Base-by-base conservation (phyloP, 2,888 invertebrate genomes). In the Arctia plantaginis region DNA sequence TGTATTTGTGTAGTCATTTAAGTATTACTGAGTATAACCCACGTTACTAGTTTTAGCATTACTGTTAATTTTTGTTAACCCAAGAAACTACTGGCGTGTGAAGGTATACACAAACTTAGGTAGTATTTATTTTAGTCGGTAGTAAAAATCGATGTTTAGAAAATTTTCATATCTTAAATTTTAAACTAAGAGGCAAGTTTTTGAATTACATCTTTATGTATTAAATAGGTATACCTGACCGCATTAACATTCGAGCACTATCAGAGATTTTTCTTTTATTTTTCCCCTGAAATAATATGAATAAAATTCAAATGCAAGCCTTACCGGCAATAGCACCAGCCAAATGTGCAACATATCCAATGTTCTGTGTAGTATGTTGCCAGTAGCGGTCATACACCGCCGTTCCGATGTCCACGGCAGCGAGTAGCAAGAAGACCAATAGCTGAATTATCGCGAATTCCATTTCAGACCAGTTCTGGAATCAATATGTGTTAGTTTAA, bases 391-490 rank as follows among this genome's bases (percentile, higher is more conserved):
- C 98, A 93, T 99, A 99, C 51, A 99, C 96, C 0, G 99, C 99
- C 20, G 98, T 97, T 35, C 98, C 98, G 69, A 99, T 96, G 93
- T 99, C 99, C 64, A 98, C 97, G 0, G 96, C 96, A 8, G 98
- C 98, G 80, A 99, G 96, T 13, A 98, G 91, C 0, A 98, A 85
- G 89, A 99, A 98, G 33, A 99, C 97, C 13, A 98, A 90, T 39
- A 99, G 95, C 87, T 99, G 98, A 15, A 98, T 96, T 81, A 98
- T 96, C 1, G 99, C 98, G 90, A 98, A 99, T 88, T 99, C 98
- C 99, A 99, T 99, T 94, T 99, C 99, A 27, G 97, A 96, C 98
- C 99, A 99, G 93, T 99, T 99, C 98, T 99, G 94, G 55, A 96
- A 95, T 66, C 13, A 65, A 55, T 23, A 55, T 10, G 13, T 39